Conservation (phyloP, 2,797 vertebrate species). For the Cyprinella venusta region DNA sequence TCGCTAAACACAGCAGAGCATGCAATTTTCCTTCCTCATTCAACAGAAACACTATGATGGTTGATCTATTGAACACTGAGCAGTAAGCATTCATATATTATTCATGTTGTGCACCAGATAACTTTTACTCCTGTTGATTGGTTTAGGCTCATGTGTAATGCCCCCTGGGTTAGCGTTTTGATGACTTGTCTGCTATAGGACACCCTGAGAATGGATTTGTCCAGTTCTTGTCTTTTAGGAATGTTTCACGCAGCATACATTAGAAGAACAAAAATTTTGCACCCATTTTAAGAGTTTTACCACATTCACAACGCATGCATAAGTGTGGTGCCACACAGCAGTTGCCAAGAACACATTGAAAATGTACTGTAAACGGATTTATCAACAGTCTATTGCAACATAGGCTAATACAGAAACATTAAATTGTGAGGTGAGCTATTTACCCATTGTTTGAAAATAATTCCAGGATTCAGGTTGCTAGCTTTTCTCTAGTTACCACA, state of each 20-base stretch:
- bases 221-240: neutral
- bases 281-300: neutral
- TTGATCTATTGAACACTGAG: neutral
- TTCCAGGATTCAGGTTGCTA: too few species aligned
- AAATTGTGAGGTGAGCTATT: neutral
- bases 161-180: neutral
- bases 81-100: constrained; percentile 3
- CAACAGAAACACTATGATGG: constrained; percentile 7
- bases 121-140: neutral
- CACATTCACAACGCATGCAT: neutral
- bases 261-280: neutral
- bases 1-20: neutral
- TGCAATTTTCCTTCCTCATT: neutral
- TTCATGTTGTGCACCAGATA: neutral
- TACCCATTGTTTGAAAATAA: neutral
- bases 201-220: neutral
- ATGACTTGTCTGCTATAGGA: neutral
- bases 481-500: too few species aligned
- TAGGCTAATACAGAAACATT: neutral
- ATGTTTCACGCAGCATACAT: neutral
- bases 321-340: neutral
- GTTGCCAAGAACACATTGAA: neutral
- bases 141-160: neutral
- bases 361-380: neutral
- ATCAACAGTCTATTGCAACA: neutral